Conservation (phyloP, 1,140 invertebrate species). For the Charaxes varanes region DNA sequence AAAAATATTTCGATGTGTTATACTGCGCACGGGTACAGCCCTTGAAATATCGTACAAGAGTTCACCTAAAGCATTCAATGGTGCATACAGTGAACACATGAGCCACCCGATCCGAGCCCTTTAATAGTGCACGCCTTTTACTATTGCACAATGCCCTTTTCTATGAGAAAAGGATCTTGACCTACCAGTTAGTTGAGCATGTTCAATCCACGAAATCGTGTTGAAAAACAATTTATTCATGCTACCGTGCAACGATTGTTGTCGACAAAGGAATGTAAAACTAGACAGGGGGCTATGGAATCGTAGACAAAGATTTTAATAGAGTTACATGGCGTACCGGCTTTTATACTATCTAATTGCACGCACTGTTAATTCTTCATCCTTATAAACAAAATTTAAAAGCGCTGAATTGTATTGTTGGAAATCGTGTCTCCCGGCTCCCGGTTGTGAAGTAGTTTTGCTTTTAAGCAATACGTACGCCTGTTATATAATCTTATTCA, state of each 20-base stretch:
- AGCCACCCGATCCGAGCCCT: conserved; percentile 55
- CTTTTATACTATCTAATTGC: no score
- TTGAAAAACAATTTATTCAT: conserved; percentile 71
- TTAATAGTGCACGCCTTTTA: conserved; percentile 68
- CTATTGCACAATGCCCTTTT: conserved; percentile 65
- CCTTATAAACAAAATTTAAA: no score
- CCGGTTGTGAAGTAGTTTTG: no score
- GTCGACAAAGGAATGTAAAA: conserved; percentile 68
- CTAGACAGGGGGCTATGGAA: conserved; percentile 70
- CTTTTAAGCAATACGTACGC: no score
- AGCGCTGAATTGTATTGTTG: no score
- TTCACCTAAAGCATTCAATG: conserved; percentile 18
- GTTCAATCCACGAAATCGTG: conserved; percentile 54
- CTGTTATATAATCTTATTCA: no score
- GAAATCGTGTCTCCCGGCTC: no score
- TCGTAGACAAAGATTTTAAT: conserved; percentile 70
- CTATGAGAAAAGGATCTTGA: conserved; percentile 73
- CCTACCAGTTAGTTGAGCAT: conserved; percentile 67
- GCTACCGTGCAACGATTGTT: conserved; percentile 62
- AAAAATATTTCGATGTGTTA: no score
- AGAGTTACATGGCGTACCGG: no score
- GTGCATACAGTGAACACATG: conserved; percentile 27
- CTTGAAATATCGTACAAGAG: conserved; percentile 16
- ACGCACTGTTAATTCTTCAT: no score
- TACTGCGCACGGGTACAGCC: conserved; percentile 12